A percentile compares a stretch with the other conserved stretches of the same genome.
Conservation (phyloP, 2,113 vertebrate genomes). For the Rattus rattus region DNA sequence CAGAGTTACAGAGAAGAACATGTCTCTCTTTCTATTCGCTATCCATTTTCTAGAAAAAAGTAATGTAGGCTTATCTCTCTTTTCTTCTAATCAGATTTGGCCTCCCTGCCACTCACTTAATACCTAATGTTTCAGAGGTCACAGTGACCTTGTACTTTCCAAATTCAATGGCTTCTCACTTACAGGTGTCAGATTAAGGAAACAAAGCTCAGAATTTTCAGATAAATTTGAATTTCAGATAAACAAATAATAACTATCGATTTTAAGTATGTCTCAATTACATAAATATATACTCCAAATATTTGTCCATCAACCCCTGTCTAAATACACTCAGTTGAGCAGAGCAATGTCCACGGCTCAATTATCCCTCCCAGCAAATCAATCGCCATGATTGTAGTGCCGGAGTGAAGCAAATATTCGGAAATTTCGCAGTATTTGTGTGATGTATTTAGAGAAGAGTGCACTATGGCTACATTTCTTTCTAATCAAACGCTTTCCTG, state of each 20-base stretch:
- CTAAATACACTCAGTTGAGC: background rate
- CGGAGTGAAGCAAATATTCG: conserved; percentile 22
- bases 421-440: conserved; percentile 20
- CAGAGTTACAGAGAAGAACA: background rate
- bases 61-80: background rate
- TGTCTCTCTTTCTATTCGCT: background rate
- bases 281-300: background rate
- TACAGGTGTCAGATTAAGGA: conserved; percentile 48
- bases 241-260: conserved; percentile 38
- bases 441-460: conserved; percentile 34
- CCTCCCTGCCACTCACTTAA: background rate
- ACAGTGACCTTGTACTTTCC: conserved; percentile 42
- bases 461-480: conserved; percentile 28
- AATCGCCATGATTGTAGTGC: background rate
- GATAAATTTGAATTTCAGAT: conserved; percentile 44
- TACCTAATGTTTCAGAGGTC: conserved; percentile 56
- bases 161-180: conserved; percentile 15
- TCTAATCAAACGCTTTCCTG: conserved; percentile 1
- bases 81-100: conserved; percentile 15
- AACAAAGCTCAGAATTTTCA: conserved; percentile 35
- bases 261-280: background rate
- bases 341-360: background rate
- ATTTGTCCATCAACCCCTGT: background rate
- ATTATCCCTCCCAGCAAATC: conserved; percentile 38
- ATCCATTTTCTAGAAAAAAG: conserved; percentile 14